Base-by-base conservation (phyloP, 2,113 vertebrate genomes). In the Argyrosomus japonicus region DNA sequence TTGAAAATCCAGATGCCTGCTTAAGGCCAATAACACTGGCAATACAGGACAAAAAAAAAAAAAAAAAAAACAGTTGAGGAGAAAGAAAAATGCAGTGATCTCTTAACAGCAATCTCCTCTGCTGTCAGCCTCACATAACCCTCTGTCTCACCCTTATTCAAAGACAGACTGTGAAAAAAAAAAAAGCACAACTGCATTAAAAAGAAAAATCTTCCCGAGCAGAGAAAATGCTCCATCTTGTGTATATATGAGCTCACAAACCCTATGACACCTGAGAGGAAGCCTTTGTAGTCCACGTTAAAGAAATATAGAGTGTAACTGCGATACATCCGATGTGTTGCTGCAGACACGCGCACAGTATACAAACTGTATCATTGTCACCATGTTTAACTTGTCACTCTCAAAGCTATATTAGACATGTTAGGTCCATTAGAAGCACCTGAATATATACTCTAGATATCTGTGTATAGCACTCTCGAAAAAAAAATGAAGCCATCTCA, bases 91-190 rank as follows among this genome's bases (percentile, higher is more conserved):
- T 75, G 86, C 77, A 75, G 76, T 70, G 89, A 88, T 90, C 85
- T 87, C 91, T 94, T 91, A 91, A 93, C 91, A 88, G 89, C 85
- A 92, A 92, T 93, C 87, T 91, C 85, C 84, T 89, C 82, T 74
- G 83, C 88, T 89, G 88, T 91, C 89, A 88, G 83, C 88, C 87
- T 76, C 79, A 68, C 79, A 79, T 90, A 91, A 93, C 88, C 92
- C 83, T 88, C 82, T 25, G 71, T 88, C 88, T 93, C 83, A 88
- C 88, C 87, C 85, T 84, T 67, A 87, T 88, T 90, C 89, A 88
- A 81, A 84, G 73, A 85, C 79, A 74, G 84, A 84, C 77, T 68
- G 74, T 14, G 50, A 70, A 23, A 56, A 78, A 70, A 64, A 53
- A 23, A 56, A 53, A 36, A 1, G 79, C 60, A 87, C 72, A 64